phyloP scores from a whole-genome alignment of 2,888 invertebrate genomes.

The Lysandra coridon region DNA sequence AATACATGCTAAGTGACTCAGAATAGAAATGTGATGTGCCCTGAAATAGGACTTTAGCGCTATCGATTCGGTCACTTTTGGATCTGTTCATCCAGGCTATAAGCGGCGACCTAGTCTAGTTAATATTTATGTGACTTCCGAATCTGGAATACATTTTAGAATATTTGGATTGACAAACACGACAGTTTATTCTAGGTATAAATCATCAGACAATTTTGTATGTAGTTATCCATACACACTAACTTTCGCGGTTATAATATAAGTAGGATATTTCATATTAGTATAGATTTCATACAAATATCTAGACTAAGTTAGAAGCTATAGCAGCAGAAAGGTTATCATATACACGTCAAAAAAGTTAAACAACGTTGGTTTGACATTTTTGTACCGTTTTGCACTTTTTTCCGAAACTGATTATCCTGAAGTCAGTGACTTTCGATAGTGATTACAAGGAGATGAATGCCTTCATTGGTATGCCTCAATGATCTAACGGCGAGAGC shows the following conservation, averaged over 20 bases:
- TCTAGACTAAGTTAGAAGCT: too few relatives aligned
- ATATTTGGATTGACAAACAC: not conserved
- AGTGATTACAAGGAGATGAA: not conserved
- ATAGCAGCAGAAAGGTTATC: not conserved
- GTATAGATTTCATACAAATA: too few relatives aligned
- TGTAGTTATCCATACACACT: not conserved
- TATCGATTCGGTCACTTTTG: conserved; percentile 8
- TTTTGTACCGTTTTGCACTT: too few relatives aligned
- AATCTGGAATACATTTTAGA: conserved; percentile 15
- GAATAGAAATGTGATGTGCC: conserved; percentile 29
- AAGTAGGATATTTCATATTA: too few relatives aligned
- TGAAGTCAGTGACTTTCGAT: not conserved
- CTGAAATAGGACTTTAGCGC: conserved; percentile 4
- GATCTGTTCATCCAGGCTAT: not conserved
- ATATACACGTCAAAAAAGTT: too few relatives aligned
- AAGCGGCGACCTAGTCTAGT: conserved; percentile 2
- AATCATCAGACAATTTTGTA: not conserved
- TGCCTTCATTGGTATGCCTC: not conserved
- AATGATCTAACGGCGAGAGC: not conserved
- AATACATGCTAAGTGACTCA: conserved; percentile 37
- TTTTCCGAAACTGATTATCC: not conserved
- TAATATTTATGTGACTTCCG: conserved; percentile 3
- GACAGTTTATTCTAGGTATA: not conserved
- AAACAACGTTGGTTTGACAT: too few relatives aligned
- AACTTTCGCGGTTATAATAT: too few relatives aligned